Percentiles rank a stretch among this genome's conserved stretches.
These are phyloP conservation scores for Varanus salvator DNA, from an alignment of 2,113 vertebrate genomes.

Conservation along the genomic window DNA sequence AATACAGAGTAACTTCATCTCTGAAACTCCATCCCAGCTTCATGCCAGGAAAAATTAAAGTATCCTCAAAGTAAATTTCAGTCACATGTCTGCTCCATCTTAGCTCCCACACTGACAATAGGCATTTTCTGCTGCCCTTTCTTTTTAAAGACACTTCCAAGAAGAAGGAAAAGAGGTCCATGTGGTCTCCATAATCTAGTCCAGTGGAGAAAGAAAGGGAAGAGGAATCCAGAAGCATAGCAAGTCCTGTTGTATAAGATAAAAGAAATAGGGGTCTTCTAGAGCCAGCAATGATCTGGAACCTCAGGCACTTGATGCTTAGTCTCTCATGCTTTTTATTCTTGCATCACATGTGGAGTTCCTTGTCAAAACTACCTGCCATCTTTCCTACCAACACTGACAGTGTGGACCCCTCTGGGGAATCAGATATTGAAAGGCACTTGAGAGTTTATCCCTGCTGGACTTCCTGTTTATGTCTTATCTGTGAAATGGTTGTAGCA, in stretches of 20 bases:
- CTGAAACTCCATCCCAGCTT: not conserved
- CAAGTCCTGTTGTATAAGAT: not conserved
- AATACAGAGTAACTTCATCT: not conserved
- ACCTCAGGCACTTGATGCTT: conserved; percentile 4
- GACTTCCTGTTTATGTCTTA: not conserved
- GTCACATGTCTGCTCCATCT: conserved; percentile 14
- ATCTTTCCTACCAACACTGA: not conserved
- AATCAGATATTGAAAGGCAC: not conserved
- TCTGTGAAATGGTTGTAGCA: not conserved
- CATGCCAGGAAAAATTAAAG: not conserved
- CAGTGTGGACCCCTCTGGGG: not conserved
- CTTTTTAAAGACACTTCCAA: conserved; percentile 40
- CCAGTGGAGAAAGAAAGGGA: not conserved
- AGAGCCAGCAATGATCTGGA: conserved; percentile 23
- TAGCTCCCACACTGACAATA: conserved; percentile 24
- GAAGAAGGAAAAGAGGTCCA: conserved; percentile 22
- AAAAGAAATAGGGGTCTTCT: conserved; percentile 22
- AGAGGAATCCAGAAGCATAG: not conserved
- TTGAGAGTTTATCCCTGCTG: not conserved
- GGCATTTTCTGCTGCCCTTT: conserved; percentile 22
- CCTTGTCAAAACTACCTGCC: not conserved
- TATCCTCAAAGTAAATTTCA: conserved; percentile 5
- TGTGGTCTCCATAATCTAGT: conserved; percentile 26
- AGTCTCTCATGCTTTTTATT: conserved; percentile 35
- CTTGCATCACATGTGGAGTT: not conserved